Evolutionary conservation across 2,113 vertebrate species (phyloP).

Genomic region (Actinemys pallida): DNA sequence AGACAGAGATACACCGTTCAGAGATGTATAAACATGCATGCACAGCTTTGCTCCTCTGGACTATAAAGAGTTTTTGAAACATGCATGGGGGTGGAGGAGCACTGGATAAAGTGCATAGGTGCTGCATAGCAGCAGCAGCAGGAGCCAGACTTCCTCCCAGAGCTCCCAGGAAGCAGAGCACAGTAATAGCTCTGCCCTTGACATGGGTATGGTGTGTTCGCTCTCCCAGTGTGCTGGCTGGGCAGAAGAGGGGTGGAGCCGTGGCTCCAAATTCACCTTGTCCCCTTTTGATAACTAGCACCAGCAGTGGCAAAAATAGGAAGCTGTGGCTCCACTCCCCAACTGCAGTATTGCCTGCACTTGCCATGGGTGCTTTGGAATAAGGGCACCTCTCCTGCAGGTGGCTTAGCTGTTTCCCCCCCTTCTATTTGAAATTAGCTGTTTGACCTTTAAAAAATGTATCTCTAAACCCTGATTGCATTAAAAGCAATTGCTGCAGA

Average conservation of each 20-base stretch:
- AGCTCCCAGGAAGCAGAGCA: fast-evolving
- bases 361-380: background rate
- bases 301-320: background rate
- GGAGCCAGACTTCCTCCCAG: fast-evolving
- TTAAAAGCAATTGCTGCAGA: conserved; percentile 7
- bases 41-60: background rate
- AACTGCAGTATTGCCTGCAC: background rate
- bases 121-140: background rate
- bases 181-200: background rate
- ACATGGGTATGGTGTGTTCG: fast-evolving
- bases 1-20: background rate
- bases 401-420: background rate
- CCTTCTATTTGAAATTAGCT: background rate
- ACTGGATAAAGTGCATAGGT: background rate
- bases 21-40: background rate
- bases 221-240: background rate
- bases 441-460: background rate
- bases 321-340: background rate
- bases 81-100: fast-evolving
- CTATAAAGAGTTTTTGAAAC: background rate
- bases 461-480: background rate
- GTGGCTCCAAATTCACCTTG: background rate
- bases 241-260: background rate
- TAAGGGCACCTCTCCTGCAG: background rate
- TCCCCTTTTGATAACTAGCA: background rate